These are phyloP conservation scores for Netelia fuscicornis DNA, from an alignment of 2,888 invertebrate genomes.

Conservation along the genomic window DNA sequence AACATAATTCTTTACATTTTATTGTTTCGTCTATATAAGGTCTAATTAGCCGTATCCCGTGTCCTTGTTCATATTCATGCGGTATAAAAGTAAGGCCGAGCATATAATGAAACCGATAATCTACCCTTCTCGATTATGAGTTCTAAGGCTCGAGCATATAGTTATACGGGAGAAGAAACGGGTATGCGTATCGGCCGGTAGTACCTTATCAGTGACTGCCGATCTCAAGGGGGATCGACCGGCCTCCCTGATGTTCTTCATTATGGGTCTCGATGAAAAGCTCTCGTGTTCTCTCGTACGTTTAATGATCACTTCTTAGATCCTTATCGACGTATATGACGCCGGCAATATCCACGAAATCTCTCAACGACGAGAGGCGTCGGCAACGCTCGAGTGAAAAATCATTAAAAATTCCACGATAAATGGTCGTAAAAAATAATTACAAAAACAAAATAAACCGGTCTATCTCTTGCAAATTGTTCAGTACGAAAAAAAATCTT, in stretches of 20 bases:
- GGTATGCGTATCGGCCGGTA: conserved; percentile 30
- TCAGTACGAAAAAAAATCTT: background rate
- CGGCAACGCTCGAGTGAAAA: conserved; percentile 74
- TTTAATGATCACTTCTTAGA: conserved; percentile 56
- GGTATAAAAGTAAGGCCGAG: conserved; percentile 8
- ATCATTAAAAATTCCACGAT: background rate
- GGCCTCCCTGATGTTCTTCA: conserved; percentile 56
- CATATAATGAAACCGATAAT: conserved; percentile 55
- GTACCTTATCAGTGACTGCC: conserved; percentile 49
- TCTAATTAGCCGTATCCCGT: conserved; percentile 47
- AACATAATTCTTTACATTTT: background rate
- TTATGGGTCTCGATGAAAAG: conserved; percentile 48
- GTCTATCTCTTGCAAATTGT: background rate
- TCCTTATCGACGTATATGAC: conserved; percentile 41
- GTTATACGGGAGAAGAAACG: conserved; percentile 12
- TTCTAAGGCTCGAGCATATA: conserved; percentile 4
- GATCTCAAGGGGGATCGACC: conserved; percentile 50
- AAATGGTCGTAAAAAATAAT: background rate
- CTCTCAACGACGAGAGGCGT: conserved; percentile 46
- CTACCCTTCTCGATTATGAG: conserved; percentile 55
- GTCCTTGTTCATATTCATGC: conserved; percentile 35
- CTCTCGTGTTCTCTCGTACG: conserved; percentile 46
- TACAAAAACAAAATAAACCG: background rate
- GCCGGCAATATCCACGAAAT: conserved; percentile 13
- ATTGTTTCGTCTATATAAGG: background rate